These are phyloP conservation scores for Arenaria interpres DNA, from an alignment of 2,113 vertebrate species.

Conservation along the genomic window DNA sequence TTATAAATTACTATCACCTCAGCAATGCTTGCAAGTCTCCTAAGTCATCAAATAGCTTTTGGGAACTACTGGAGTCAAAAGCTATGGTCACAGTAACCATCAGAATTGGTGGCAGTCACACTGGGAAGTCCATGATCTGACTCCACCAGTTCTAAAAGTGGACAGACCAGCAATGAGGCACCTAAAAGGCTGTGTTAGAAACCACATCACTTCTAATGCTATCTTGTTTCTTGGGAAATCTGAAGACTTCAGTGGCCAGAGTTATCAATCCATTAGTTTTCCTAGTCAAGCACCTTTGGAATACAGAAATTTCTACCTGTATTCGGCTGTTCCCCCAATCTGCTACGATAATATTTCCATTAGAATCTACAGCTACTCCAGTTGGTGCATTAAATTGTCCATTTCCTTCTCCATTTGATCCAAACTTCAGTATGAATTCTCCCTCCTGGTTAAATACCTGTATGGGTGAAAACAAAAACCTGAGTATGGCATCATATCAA, in stretches of 20 bases:
- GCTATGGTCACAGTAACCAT: not conserved
- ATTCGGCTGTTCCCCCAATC: constrained; percentile 99
- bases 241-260: not conserved
- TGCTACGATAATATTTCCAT: constrained; percentile 96
- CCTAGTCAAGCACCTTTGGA: not conserved
- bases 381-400: constrained; percentile 98
- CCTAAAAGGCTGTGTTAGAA: not conserved
- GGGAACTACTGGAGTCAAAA: not conserved
- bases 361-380: constrained; percentile 94
- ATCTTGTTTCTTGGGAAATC: not conserved
- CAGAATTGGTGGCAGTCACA: not conserved
- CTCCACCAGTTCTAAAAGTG: not conserved
- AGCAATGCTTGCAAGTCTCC: not conserved
- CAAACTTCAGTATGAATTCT: constrained; percentile 95
- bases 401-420: constrained; percentile 96
- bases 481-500: not conserved
- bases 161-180: not conserved
- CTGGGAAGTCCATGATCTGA: not conserved
- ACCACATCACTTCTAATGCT: not conserved
- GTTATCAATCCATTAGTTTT: not conserved
- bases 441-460: constrained; percentile 98
- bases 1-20: not conserved
- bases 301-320: constrained; percentile 79
- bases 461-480: not conserved
- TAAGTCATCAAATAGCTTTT: not conserved